Base-by-base conservation (phyloP, 2,113 vertebrate genomes). In the Amphiprion percula region DNA sequence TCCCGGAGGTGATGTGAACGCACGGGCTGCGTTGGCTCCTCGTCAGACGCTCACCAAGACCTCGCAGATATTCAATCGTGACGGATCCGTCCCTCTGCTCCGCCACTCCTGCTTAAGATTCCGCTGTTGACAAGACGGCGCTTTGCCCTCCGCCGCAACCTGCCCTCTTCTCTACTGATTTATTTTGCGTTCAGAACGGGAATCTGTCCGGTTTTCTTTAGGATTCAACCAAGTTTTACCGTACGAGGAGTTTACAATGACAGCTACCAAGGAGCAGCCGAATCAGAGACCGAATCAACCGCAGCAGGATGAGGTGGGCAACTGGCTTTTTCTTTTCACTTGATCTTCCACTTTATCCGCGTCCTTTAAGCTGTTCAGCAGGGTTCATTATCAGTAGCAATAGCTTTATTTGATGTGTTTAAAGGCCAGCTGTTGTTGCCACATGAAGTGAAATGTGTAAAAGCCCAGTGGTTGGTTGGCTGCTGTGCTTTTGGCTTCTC, bases 251-350 rank as follows among this genome's bases (percentile, higher is more conserved):
- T 88, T 92, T 82, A 91, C 90, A 76, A 97, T 97, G 96, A 97
- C 96, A 85, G 96, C 96, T 71, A 96, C 95, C 91, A 97, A 97
- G 94, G 96, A 96, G 81, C 93, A 88, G 79, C 90, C 92, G 92
- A 94, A 90, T 82, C 93, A 91, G 86, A 92, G 96, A 91, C 92
- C 90, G 66, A 95, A 91, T 78, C 95, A 91, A 68, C 93, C 81
- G 89, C 93, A 94, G 55, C 85, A 86, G 78, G 96, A 97, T 60
- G 96, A 97, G 96, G 96, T 92, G 82, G 81, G 90, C 66, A 74
- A 2, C 15, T 54, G 64, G 7, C 41, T 68, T 77, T 58, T 60
- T 70, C 53, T 64, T 49, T 70, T 11, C 4, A 62, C 39, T 74
- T 41, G 5, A 66, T 65, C 47, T 26, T 52, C 6, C 77, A 90